These are phyloP conservation scores for Morone chrysops DNA, from an alignment of 2,113 vertebrate species.

Conservation along the genomic window DNA sequence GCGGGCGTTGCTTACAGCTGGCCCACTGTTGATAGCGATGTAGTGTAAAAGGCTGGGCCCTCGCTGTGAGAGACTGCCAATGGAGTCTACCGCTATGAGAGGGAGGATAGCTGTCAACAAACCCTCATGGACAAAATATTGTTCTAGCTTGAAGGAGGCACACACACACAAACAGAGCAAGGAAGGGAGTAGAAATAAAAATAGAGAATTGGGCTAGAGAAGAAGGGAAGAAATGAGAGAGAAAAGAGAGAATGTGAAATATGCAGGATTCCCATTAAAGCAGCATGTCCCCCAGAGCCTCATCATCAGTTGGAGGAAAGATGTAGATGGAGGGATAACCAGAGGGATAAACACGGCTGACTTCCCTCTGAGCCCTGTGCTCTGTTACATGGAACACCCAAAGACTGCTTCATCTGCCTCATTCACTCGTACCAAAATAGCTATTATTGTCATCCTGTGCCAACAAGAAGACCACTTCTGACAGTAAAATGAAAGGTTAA, in stretches of 20 bases:
- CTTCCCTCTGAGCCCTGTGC: conserved; percentile 64
- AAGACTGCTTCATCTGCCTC: conserved; percentile 49
- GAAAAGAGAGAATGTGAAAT: conserved; percentile 48
- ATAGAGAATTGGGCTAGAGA: conserved; percentile 31
- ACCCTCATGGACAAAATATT: conserved; percentile 35
- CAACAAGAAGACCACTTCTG: conserved; percentile 15
- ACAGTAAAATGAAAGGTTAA: conserved; percentile 11
- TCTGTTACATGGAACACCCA: conserved; percentile 55
- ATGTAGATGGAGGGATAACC: conserved; percentile 78
- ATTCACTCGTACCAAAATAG: conserved; percentile 47
- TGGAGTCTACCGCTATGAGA: conserved; percentile 40
- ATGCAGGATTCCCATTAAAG: conserved; percentile 63
- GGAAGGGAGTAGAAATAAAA: conserved; percentile 24
- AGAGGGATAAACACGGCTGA: conserved; percentile 78
- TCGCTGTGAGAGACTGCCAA: conserved; percentile 66
- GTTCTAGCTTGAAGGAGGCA: conserved; percentile 24
- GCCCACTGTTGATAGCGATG: conserved; percentile 62
- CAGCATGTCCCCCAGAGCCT: conserved; percentile 55
- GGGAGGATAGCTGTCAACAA: conserved; percentile 54
- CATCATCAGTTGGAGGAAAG: conserved; percentile 67
- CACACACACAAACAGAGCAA: conserved; percentile 18
- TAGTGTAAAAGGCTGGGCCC: conserved; percentile 54
- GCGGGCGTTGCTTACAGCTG: conserved; percentile 61
- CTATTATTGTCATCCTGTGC: conserved; percentile 37
- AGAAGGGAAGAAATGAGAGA: conserved; percentile 2